These are phyloP conservation scores for Heteromyza rotundicornis DNA, from an alignment of 2,888 invertebrate genomes.

Conservation along the genomic window DNA sequence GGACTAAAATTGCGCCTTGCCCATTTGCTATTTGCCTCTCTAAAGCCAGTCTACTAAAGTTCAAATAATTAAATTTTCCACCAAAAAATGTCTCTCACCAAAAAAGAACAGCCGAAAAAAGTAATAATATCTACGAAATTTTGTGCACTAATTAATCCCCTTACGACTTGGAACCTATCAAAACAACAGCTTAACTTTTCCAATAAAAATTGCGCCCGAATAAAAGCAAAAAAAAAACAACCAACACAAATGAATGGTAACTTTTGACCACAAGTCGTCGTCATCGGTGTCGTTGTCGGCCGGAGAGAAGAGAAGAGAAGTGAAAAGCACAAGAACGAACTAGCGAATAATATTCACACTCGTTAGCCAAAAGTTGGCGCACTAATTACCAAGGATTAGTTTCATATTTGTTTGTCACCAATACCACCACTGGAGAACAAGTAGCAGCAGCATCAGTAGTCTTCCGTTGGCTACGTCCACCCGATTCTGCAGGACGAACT, in stretches of 20 bases:
- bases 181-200: conserved; percentile 59
- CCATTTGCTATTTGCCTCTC: no score
- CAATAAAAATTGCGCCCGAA: conserved; percentile 52
- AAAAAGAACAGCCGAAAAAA: no score
- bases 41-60: no score
- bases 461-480: no score
- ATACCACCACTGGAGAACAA: conserved; percentile 26
- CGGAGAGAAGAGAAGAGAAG: neutral
- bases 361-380: conserved; percentile 48
- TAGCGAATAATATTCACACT: conserved; percentile 36
- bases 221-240: conserved; percentile 27
- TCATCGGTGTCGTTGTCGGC: no score
- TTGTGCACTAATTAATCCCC: conserved; percentile 60
- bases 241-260: conserved; percentile 30
- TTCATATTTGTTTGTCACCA: conserved; percentile 60
- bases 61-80: no score
- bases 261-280: conserved; percentile 45
- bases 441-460: neutral
- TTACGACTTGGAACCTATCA: conserved; percentile 56
- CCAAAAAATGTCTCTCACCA: no score
- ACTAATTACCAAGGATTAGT: conserved; percentile 60
- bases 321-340: conserved; percentile 30
- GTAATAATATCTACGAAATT: no score
- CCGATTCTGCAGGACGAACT: conserved; percentile 10
- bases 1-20: no score